Conservation (phyloP, 2,888 invertebrate genomes). For the Melipona beecheii region DNA sequence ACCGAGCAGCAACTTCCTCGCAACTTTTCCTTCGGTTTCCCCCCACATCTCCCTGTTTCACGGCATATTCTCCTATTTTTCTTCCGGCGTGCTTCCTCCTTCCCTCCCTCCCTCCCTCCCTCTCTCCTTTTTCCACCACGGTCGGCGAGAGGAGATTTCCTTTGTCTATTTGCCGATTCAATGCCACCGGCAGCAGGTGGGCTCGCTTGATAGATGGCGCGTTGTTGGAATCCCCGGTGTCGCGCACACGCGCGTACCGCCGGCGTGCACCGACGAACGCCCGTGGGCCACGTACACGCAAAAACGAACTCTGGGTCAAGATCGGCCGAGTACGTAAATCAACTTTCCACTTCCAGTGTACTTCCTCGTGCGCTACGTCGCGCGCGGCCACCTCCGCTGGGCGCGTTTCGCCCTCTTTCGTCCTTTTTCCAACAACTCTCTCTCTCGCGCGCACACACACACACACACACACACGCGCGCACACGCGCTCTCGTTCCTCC, state of each 20-base stretch:
- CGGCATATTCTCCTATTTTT: neutral
- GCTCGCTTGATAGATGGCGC: slow-evolving; percentile 70
- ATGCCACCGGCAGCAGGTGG: slow-evolving; percentile 70
- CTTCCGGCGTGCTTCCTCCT: neutral
- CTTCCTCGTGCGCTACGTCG: slow-evolving; percentile 53
- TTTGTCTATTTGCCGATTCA: slow-evolving; percentile 70
- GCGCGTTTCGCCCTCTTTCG: slow-evolving; percentile 1
- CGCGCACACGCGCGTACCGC: slow-evolving; percentile 20
- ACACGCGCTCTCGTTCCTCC: neutral
- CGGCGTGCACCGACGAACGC: slow-evolving; percentile 24
- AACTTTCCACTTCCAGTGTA: slow-evolving; percentile 70
- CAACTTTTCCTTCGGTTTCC: slow-evolving; percentile 18
- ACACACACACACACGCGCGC: too few species aligned
- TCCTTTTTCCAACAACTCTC: slow-evolving; percentile 7
- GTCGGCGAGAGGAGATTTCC: slow-evolving; percentile 44
- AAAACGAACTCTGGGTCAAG: slow-evolving; percentile 73
- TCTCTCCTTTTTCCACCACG: slow-evolving; percentile 25
- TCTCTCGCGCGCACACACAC: neutral
- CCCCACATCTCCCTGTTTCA: neutral
- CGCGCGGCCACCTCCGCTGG: slow-evolving; percentile 31
- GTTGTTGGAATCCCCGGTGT: slow-evolving; percentile 61
- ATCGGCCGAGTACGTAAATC: slow-evolving; percentile 75
- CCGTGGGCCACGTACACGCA: slow-evolving; percentile 44
- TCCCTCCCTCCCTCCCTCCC: neutral
- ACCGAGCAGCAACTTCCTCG: neutral